Conservation (phyloP, 2,888 invertebrate genomes). For the Drosophila leonis region DNA sequence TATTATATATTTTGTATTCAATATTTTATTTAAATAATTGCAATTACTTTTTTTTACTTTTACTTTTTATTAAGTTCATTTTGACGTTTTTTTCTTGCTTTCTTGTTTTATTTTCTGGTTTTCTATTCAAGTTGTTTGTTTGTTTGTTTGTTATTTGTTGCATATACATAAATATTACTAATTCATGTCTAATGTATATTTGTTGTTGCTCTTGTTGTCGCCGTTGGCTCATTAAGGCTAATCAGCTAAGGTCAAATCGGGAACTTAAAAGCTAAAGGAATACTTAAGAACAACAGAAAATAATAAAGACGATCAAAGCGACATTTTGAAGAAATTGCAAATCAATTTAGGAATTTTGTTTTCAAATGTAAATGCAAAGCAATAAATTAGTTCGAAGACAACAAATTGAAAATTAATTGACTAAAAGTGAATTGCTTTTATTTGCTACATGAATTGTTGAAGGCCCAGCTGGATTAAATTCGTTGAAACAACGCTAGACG, state of each 20-base stretch:
- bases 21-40: slow-evolving; percentile 80
- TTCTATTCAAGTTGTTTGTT: slow-evolving; percentile 30
- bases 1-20: slow-evolving; percentile 63
- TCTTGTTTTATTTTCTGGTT: slow-evolving; percentile 24
- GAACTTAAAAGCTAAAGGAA: slow-evolving; percentile 67
- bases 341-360: slow-evolving; percentile 5
- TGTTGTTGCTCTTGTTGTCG: slow-evolving; percentile 41
- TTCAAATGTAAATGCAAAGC: slow-evolving; percentile 39
- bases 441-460: slow-evolving; percentile 31
- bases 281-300: slow-evolving; percentile 52
- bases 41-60: slow-evolving; percentile 60
- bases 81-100: slow-evolving; percentile 30
- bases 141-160: slow-evolving; percentile 23
- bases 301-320: slow-evolving; percentile 2
- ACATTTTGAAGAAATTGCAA: not conserved
- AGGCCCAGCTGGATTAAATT: slow-evolving; percentile 62
- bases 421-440: not conserved
- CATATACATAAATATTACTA: slow-evolving; percentile 56
- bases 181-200: slow-evolving; percentile 47
- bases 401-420: not conserved
- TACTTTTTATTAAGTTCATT: slow-evolving; percentile 38
- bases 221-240: slow-evolving; percentile 42
- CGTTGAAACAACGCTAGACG: slow-evolving; percentile 51
- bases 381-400: slow-evolving; percentile 16
- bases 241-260: slow-evolving; percentile 41